Evolutionary conservation across 1,140 invertebrate species (phyloP).

Genomic region (Diuraphis noxia): DNA sequence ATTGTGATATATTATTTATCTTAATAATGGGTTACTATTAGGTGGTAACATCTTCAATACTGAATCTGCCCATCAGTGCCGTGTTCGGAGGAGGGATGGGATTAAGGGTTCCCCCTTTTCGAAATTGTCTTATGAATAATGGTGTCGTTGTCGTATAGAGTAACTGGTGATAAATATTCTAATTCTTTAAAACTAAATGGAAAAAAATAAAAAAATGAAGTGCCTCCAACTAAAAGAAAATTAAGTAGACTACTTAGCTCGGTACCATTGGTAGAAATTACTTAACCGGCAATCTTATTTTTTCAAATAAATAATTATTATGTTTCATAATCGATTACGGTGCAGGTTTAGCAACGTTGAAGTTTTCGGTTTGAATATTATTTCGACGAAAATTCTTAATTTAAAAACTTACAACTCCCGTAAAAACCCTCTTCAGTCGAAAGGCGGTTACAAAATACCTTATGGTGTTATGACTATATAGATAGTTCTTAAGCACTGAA

Average conservation of each 20-base stretch:
- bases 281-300: neutral
- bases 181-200: no score
- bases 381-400: neutral
- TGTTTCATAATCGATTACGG: neutral
- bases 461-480: neutral
- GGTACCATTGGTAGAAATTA: no score
- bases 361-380: neutral
- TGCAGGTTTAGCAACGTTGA: neutral
- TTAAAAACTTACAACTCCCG: neutral
- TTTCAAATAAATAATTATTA: neutral
- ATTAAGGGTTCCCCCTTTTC: no score
- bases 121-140: no score
- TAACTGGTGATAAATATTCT: no score
- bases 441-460: neutral
- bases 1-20: no score
- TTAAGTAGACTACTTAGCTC: no score
- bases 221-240: no score
- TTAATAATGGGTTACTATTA: neutral
- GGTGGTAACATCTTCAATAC: neutral
- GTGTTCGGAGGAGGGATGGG: no score
- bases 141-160: no score
- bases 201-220: no score
- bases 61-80: neutral
- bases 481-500: neutral
- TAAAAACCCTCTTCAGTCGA: neutral